Percentiles rank a stretch among this genome's conserved stretches.
Conservation (phyloP, 2,888 invertebrate genomes). For the Pseudococcus viburni region DNA sequence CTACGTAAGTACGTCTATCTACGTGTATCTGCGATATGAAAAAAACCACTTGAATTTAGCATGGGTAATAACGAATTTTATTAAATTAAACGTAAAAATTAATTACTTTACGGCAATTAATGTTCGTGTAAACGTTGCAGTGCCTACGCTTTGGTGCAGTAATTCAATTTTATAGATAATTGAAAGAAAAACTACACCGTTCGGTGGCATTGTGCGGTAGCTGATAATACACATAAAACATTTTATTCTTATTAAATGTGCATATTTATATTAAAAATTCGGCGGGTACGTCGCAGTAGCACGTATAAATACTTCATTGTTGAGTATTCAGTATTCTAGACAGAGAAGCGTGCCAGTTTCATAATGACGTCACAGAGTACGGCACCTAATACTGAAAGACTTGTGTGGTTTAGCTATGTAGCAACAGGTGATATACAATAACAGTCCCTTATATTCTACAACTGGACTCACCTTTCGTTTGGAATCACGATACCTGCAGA, state of each 20-base stretch:
- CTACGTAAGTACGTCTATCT: neutral
- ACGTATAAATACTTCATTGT: conserved; percentile 3
- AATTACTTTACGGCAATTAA: conserved; percentile 11
- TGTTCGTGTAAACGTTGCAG: conserved; percentile 19
- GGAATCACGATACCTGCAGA: conserved; percentile 2
- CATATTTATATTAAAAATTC: conserved; percentile 21
- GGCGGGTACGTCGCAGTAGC: neutral
- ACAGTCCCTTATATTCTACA: conserved; percentile 31
- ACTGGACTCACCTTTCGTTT: conserved; percentile 37
- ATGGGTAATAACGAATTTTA: neutral
- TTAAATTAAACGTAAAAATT: conserved; percentile 26
- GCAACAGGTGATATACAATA: conserved; percentile 52
- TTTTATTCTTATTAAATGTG: neutral
- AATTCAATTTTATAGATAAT: neutral
- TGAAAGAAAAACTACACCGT: neutral
- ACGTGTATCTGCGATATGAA: neutral
- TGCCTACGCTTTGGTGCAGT: neutral
- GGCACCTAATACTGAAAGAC: conserved; percentile 1
- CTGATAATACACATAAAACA: neutral
- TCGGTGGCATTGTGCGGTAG: neutral
- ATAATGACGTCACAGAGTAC: conserved; percentile 53
- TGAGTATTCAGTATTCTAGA: conserved; percentile 22
- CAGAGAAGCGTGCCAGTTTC: conserved; percentile 59
- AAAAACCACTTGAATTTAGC: conserved; percentile 6
- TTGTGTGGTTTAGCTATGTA: conserved; percentile 27